Evolutionary conservation across 2,797 vertebrate species (phyloP), one percentile per base, ranked within the genome.

Genomic region (Agapornis canus): DNA sequence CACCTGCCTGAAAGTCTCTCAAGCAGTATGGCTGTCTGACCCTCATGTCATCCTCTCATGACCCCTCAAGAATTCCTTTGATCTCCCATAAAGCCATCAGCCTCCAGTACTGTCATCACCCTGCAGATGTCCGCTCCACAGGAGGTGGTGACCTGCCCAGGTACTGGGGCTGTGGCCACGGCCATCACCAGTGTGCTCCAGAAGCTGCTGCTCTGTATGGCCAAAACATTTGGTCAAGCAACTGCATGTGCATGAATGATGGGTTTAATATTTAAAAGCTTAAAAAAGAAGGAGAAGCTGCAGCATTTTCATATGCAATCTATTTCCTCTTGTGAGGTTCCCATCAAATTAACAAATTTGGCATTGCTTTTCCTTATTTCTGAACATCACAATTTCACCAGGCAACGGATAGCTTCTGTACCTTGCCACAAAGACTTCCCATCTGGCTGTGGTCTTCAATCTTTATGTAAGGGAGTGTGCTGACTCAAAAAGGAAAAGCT

Each of bases 1-100:
- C 94, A 95, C 80, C 85, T 94, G 95, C 83, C 84, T 79, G 80
- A 82, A 92, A 94, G 86, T 37, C 81, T 95, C 90, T 66, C 56
- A 70, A 35, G 83, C 42, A 72, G 56, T 47, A 18, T 0, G 0
- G 81, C 88, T 94, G 80, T 82, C 82, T 4, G 8, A 22, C 49
- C 73, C 45, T 59, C 39, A 1, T 82, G 80, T 90, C 80, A 76
- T 89, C 75, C 75, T 90, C 26, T 32, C 45, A 47, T 75, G 89
- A 91, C 87, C 82, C 76, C 70, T 68, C 60, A 91, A 65, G 94
- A 95, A 94, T 95, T 85, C 79, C 79, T 96, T 92, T 94, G 89
- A 94, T 95, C 52, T 92, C 64, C 56, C 75, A 8, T 11, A 61
- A 89, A 90, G 92, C 45, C n/a, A 42, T 48, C 52, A 59, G 69